Percentiles rank a stretch among this genome's conserved stretches.
Evolutionary conservation across 2,797 vertebrate species (phyloP).

Genomic region (Carduelis carduelis): DNA sequence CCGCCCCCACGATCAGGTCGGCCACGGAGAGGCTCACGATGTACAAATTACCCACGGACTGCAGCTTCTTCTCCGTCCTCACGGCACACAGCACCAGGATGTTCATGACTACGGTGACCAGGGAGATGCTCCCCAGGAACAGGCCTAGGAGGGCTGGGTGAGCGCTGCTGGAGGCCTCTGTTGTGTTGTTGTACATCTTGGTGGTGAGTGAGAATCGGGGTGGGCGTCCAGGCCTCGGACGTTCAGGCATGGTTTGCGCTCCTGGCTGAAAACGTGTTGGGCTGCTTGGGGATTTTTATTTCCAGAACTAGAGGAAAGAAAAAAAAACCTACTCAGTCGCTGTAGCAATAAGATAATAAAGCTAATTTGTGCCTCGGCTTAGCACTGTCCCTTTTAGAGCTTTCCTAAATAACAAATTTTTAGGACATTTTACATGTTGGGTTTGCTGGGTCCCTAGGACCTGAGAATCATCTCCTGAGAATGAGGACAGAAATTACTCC

Average conservation of each 20-base stretch:
- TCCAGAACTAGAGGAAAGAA: constrained; percentile 1
- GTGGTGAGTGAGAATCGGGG: background rate
- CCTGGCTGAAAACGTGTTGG: background rate
- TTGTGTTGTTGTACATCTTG: constrained; percentile 67
- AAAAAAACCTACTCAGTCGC: background rate
- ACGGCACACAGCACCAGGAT: constrained; percentile 90
- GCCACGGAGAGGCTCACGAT: constrained; percentile 94
- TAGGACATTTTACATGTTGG: background rate
- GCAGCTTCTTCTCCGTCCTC: constrained; percentile 88
- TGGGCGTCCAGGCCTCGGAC: background rate
- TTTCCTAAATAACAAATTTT: background rate
- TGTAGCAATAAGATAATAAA: background rate
- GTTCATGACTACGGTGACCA: constrained; percentile 90
- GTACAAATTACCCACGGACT: constrained; percentile 94
- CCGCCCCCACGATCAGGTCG: constrained; percentile 89
- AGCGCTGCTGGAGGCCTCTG: constrained; percentile 51
- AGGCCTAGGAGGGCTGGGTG: constrained; percentile 78
- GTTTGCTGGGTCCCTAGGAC: too few relatives aligned
- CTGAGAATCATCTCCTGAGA: too few relatives aligned
- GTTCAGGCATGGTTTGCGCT: background rate
- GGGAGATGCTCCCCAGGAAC: constrained; percentile 83
- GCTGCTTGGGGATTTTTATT: background rate
- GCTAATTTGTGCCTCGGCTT: background rate
- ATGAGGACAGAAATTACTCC: too few relatives aligned
- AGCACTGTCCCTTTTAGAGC: background rate